A percentile compares a stretch with the other conserved stretches of the same genome.
Conservation (phyloP, 2,888 invertebrate species). For the Charanyca ferruginea region DNA sequence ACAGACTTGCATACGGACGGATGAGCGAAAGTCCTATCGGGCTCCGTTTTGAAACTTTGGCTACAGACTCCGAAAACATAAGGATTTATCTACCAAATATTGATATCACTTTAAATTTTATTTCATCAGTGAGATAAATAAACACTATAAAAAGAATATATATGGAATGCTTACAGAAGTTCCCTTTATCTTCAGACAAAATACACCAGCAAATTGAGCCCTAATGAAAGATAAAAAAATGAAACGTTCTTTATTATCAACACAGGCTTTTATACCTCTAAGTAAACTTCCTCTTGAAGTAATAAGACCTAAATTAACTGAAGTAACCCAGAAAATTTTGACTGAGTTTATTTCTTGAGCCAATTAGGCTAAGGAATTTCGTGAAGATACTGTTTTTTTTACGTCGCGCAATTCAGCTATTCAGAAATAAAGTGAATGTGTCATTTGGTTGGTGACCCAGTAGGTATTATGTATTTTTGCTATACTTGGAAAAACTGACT, state of each 20-base stretch:
- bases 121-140: neutral
- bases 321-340: neutral
- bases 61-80: no score
- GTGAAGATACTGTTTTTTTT: neutral
- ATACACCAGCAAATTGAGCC: constrained; percentile 1
- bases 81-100: neutral
- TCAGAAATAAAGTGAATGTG: neutral
- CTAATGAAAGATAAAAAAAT: neutral
- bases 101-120: no score
- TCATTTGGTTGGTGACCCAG: neutral
- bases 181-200: neutral
- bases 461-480: neutral
- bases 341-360: constrained; percentile 8
- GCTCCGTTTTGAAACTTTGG: no score
- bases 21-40: no score
- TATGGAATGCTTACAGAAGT: neutral
- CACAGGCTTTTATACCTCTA: neutral
- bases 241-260: constrained; percentile 10
- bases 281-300: constrained; percentile 5
- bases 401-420: neutral
- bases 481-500: no score
- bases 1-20: no score
- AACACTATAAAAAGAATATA: neutral
- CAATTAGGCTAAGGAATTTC: constrained; percentile 4
- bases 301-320: constrained; percentile 15